Evolutionary conservation across 1,140 invertebrate species (phyloP).

Genomic region (Dolichoris vasculosae): DNA sequence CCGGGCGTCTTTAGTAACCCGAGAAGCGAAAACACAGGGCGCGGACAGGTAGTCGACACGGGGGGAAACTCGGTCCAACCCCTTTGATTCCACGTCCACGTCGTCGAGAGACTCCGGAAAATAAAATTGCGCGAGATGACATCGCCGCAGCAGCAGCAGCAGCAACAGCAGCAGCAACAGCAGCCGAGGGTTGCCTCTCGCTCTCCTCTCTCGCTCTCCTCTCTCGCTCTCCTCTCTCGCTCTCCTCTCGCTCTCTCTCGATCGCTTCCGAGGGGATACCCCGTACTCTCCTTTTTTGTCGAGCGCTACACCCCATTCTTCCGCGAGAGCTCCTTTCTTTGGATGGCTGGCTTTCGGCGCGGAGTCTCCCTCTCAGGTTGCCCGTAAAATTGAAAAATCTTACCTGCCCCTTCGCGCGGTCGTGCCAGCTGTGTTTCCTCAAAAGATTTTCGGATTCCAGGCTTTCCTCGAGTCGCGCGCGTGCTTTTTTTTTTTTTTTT

Average conservation of each 20-base stretch:
- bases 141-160: conserved; percentile 63
- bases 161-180: no score
- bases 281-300: conserved; percentile 36
- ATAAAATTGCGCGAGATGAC: conserved; percentile 70
- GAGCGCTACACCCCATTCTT: conserved; percentile 25
- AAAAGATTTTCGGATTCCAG: conserved; percentile 68
- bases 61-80: conserved; percentile 57
- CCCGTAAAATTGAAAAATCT: conserved; percentile 48
- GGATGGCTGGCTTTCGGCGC: conserved; percentile 9
- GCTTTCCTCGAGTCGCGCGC: conserved; percentile 48
- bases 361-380: conserved; percentile 11
- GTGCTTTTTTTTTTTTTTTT: neutral
- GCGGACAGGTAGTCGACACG: conserved; percentile 64
- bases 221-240: conserved; percentile 47
- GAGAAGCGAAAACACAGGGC: conserved; percentile 70
- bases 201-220: neutral
- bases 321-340: conserved; percentile 15
- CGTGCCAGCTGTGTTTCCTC: conserved; percentile 70
- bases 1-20: conserved; percentile 72
- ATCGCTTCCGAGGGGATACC: conserved; percentile 21
- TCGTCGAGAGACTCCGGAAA: conserved; percentile 45
- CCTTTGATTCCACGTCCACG: conserved; percentile 62
- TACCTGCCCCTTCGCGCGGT: conserved; percentile 28
- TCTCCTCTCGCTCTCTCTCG: conserved; percentile 20
- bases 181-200: conserved; percentile 36